Evolutionary conservation across 1,140 invertebrate genomes (phyloP).

Genomic region (Pseudomyrmex cubaensis): DNA sequence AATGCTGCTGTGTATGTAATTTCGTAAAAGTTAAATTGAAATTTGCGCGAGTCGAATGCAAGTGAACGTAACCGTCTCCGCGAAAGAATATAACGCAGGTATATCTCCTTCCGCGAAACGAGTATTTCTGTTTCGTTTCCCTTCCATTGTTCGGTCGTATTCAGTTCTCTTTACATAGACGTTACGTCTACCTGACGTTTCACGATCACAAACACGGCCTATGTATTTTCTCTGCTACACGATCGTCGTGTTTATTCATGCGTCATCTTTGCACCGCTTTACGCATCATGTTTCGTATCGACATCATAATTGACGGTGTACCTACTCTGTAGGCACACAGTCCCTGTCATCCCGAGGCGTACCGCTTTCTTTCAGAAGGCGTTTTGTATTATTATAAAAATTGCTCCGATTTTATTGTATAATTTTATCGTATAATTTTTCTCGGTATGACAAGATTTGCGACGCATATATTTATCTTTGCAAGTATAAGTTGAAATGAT

Average conservation of each 20-base stretch:
- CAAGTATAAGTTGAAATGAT: slow-evolving; percentile 8
- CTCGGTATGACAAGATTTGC: not conserved
- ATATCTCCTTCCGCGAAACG: slow-evolving; percentile 1
- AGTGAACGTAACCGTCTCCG: not conserved
- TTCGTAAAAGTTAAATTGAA: slow-evolving; percentile 37
- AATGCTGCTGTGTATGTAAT: slow-evolving; percentile 3
- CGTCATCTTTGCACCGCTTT: slow-evolving; percentile 27
- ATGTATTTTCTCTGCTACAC: slow-evolving; percentile 16
- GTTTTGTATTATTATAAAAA: slow-evolving; percentile 50
- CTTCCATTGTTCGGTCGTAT: slow-evolving; percentile 49
- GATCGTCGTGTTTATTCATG: slow-evolving; percentile 31
- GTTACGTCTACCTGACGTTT: slow-evolving; percentile 56
- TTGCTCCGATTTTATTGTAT: slow-evolving; percentile 29
- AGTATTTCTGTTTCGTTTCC: slow-evolving; percentile 60
- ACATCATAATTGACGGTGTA: slow-evolving; percentile 44
- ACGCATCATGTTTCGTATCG: slow-evolving; percentile 23
- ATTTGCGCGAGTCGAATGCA: not conserved
- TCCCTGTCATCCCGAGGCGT: too few relatives aligned
- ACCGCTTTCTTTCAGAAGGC: slow-evolving; percentile 10
- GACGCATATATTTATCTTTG: not conserved
- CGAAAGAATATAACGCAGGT: slow-evolving; percentile 5
- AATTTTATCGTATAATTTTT: not conserved
- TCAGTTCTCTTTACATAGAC: slow-evolving; percentile 43
- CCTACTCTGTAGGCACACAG: too few relatives aligned
- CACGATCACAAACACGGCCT: slow-evolving; percentile 25